Conservation (phyloP, 2,113 vertebrate genomes). For the Xenopus borealis region DNA sequence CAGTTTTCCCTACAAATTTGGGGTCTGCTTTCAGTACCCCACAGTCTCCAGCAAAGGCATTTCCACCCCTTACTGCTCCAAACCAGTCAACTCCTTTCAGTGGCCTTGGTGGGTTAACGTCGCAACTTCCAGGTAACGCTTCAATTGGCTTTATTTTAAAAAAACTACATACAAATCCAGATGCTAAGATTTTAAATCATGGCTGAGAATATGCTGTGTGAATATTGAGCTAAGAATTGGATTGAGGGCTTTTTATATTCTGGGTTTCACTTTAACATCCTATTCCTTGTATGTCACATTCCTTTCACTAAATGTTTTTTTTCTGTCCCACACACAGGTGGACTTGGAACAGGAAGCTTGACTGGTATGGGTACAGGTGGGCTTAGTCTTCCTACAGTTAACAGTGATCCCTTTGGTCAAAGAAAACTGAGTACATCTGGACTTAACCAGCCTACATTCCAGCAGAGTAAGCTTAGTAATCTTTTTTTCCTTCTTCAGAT, state of each 20-base stretch:
- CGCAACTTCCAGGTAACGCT: conserved; percentile 87
- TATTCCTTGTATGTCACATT: too few species aligned
- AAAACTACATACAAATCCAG: too few species aligned
- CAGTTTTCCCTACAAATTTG: conserved; percentile 88
- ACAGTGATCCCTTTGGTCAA: conserved; percentile 88
- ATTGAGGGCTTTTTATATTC: too few species aligned
- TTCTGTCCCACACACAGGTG: conserved; percentile 62
- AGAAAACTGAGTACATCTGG: conserved; percentile 97
- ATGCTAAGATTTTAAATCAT: too few species aligned
- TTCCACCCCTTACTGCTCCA: conserved; percentile 87
- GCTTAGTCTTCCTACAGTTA: conserved; percentile 87
- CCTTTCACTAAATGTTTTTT: too few species aligned
- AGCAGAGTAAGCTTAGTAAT: conserved; percentile 89
- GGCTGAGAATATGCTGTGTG: too few species aligned
- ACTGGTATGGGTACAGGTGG: conserved; percentile 84
- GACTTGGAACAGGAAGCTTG: conserved; percentile 84
- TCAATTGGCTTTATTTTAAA: too few species aligned
- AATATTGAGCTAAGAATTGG: too few species aligned
- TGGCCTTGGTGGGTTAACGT: conserved; percentile 85
- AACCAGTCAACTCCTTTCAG: conserved; percentile 91
- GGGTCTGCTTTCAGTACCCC: conserved; percentile 96
- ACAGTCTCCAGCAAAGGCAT: conserved; percentile 96
- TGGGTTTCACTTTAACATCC: too few species aligned
- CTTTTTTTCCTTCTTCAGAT: too few species aligned
- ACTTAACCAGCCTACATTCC: conserved; percentile 94